phyloP scores from a whole-genome alignment of 1,140 invertebrate genomes.

The Diplogasteroides magnus region DNA sequence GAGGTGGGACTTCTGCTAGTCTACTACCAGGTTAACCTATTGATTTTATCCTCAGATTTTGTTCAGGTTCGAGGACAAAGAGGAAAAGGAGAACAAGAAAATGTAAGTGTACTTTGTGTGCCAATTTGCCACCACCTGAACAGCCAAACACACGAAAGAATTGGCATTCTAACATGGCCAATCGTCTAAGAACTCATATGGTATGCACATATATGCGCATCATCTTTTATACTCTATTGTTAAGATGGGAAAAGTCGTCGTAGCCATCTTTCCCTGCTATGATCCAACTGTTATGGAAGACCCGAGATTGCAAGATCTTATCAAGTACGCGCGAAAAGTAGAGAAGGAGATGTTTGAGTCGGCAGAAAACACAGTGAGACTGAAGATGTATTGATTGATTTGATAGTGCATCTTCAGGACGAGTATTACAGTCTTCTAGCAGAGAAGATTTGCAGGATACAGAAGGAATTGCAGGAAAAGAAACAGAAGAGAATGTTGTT shows the following conservation, averaged over 20 bases:
- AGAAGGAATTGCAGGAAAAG: conserved; percentile 84
- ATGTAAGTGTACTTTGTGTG: too few species aligned
- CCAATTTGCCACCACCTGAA: neutral
- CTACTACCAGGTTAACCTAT: too few species aligned
- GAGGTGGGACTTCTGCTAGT: too few species aligned
- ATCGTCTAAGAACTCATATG: neutral
- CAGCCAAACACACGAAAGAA: neutral
- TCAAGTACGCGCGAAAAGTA: neutral
- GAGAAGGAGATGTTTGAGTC: neutral
- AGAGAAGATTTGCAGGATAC: conserved; percentile 99
- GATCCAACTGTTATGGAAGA: neutral
- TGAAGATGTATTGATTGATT: neutral
- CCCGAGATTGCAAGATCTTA: neutral
- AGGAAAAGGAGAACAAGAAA: too few species aligned
- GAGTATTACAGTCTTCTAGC: conserved; percentile 97
- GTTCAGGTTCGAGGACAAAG: too few species aligned
- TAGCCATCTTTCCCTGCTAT: neutral
- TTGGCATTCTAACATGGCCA: neutral
- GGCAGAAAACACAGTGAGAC: neutral
- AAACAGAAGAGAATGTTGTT: conserved; percentile 37
- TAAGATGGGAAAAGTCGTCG: neutral
- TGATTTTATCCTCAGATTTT: too few species aligned
- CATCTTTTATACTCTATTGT: neutral
- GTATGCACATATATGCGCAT: neutral
- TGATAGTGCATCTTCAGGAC: conserved; percentile 66